A percentile compares a stretch with the other conserved stretches of the same genome.
phyloP scores from a whole-genome alignment of 2,888 invertebrate genomes.

The Tetragnatha montana region DNA sequence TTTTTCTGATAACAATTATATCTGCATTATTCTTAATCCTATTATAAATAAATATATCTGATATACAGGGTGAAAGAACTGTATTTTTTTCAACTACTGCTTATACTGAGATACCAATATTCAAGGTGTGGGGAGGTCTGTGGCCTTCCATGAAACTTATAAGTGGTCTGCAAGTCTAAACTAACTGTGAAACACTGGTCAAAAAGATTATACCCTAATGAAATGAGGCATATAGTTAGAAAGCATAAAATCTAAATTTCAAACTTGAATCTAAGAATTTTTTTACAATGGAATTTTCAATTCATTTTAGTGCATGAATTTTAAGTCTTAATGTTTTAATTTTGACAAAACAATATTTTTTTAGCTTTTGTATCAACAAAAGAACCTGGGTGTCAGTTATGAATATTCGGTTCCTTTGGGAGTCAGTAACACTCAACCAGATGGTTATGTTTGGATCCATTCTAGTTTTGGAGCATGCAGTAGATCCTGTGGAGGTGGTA shows the following conservation, averaged over 20 bases:
- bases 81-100: too few relatives aligned
- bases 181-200: too few relatives aligned
- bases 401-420: conserved; percentile 91
- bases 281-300: neutral
- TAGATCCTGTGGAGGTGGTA: conserved; percentile 93
- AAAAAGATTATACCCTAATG: too few relatives aligned
- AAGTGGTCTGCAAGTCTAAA: too few relatives aligned
- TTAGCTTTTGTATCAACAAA: conserved; percentile 87
- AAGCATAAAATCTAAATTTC: neutral
- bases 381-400: conserved; percentile 89
- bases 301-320: neutral
- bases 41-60: too few relatives aligned
- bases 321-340: neutral
- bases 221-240: too few relatives aligned
- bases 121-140: too few relatives aligned
- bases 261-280: neutral
- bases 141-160: too few relatives aligned
- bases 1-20: too few relatives aligned
- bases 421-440: conserved; percentile 81
- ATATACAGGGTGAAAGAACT: too few relatives aligned
- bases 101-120: too few relatives aligned
- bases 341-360: conserved; percentile 5
- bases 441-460: conserved; percentile 88
- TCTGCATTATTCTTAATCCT: too few relatives aligned
- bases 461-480: conserved; percentile 88